Conservation (phyloP, 2,888 invertebrate species). For the Scaptomyza caliginosa region DNA sequence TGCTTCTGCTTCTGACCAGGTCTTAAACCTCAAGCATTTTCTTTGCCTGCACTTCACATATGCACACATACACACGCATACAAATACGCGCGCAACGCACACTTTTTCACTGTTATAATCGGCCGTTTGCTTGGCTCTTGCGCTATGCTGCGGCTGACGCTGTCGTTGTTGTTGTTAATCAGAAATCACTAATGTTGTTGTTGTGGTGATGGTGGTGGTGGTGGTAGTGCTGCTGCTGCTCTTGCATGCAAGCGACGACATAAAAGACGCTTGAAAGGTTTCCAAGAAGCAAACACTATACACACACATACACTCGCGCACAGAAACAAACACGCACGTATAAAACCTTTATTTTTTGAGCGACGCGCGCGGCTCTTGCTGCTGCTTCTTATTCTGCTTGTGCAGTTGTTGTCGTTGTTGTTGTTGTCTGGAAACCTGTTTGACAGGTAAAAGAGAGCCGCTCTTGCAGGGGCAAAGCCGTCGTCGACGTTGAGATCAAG, state of each 20-base stretch:
- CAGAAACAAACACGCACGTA: slow-evolving; percentile 22
- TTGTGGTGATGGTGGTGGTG: slow-evolving; percentile 37
- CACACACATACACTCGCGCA: slow-evolving; percentile 11
- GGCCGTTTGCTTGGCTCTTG: slow-evolving; percentile 61
- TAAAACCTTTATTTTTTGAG: slow-evolving; percentile 40
- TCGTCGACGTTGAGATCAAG: slow-evolving; percentile 52
- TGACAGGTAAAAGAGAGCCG: slow-evolving; percentile 67
- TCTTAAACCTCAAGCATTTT: slow-evolving; percentile 66
- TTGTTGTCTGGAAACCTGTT: slow-evolving; percentile 75
- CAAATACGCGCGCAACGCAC: slow-evolving; percentile 31
- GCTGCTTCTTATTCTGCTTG: slow-evolving; percentile 33
- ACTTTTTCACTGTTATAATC: slow-evolving; percentile 74
- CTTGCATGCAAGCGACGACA: slow-evolving; percentile 55
- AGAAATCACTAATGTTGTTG: slow-evolving; percentile 56
- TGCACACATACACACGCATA: slow-evolving; percentile 27
- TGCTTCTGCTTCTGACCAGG: slow-evolving; percentile 51
- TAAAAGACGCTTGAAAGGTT: slow-evolving; percentile 77
- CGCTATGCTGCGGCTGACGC: slow-evolving; percentile 13
- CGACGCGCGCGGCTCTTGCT: slow-evolving; percentile 47
- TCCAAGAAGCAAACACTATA: slow-evolving; percentile 66
- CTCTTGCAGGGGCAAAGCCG: slow-evolving; percentile 16
- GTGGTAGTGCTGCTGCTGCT: background rate
- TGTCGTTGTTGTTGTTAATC: slow-evolving; percentile 61
- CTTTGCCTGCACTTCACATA: slow-evolving; percentile 51
- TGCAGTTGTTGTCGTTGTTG: slow-evolving; percentile 33